Evolutionary conservation across 2,113 vertebrate genomes (phyloP), one percentile per base, ranked within the genome.

Genomic region (Heliornis fulica): DNA sequence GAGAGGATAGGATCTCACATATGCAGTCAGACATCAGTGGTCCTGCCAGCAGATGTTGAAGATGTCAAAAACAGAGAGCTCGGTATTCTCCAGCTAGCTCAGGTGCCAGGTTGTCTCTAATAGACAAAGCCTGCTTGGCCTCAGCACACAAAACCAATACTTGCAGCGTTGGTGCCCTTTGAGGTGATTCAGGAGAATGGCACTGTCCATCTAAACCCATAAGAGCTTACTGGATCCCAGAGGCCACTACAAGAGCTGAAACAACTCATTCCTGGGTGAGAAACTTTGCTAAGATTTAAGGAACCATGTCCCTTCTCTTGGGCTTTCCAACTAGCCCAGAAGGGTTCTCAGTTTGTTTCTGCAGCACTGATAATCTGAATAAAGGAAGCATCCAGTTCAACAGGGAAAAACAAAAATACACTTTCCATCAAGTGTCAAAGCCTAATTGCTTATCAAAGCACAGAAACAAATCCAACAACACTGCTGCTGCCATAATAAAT

Each of bases 371-470:
- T 29, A 63, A 59, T 15, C 34, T 54, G n/a, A 48, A 43, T 66
- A 46, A 53, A 83, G 51, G 21, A 13, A 71, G 25, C 38, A 20
- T 23, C 48, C 31, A 40, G 10, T 46, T 70, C 46, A 60, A 77
- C 23, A 59, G 21, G 20, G 56, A 51, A 23, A 50, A 28, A 3
- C 11, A 20, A 11, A 84, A 90, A 74, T 23, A 25, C 3, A 43
- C 74, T 87, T 93, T 54, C 26, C 26, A 70, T 38, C 78, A 90
- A 54, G 22, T 92, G 54, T 87, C 40, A 61, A 61, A 87, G 43
- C 12, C 32, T 70, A 84, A 92, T 57, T 77, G 25, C 36, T 87
- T 56, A 51, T 84, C 45, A 72, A 91, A 89, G 38, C 59, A 81
- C 7, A 71, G 54, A 77, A 93, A 59, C 40, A 77, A 81, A 81